Evolutionary conservation across 2,113 vertebrate genomes (phyloP), one percentile per base, ranked within the genome.

Genomic region (Chrysemys picta): DNA sequence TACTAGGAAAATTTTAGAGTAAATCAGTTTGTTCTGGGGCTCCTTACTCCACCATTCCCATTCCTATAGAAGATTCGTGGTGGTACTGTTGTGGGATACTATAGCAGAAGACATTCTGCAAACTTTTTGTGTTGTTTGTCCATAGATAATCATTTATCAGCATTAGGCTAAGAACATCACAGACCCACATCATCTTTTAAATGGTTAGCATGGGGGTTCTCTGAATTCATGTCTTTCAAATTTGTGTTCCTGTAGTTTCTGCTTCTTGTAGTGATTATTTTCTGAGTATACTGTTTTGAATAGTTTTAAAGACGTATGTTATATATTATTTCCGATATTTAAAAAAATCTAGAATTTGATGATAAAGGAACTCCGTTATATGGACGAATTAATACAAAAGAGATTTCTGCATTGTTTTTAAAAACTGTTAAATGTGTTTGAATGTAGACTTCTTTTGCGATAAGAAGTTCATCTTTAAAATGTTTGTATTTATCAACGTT

Each of bases 401-500:
- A 42, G 38, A 80, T 91, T 92, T 85, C 10, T 83, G 29, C 29
- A 82, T 53, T 80, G 49, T 54, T 19, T 42, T 87, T 92, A 85
- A 69, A 80, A 91, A 94, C n/a, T 54, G 45, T 54, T 84, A 88
- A 92, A 91, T 94, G 56, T 10, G 76, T 96, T 97, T 95, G 76
- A 84, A 6, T 57, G 79, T 91, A 90, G 94, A 84, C 54, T 97
- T 89, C 85, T 95, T 94, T 92, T 96, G 90, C 80, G 88, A 96
- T 95, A 94, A 96, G 89, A 35, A 95, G 80, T 83, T 97, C 83
- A 50, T 97, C 96, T 97, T 98, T 95, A 88, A 98, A 97, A 98
- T 95, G 94, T 97, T 97, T 95, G 38, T 98, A 97, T 98, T 98
- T 98, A 96, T 98, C 97, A 98, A 89, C 92, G 90, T 96, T 97